Percentiles rank a stretch among this genome's conserved stretches.
These are phyloP conservation scores for Ascidia mentula DNA, from an alignment of 23 tunicate genomes.

Conservation along the genomic window DNA sequence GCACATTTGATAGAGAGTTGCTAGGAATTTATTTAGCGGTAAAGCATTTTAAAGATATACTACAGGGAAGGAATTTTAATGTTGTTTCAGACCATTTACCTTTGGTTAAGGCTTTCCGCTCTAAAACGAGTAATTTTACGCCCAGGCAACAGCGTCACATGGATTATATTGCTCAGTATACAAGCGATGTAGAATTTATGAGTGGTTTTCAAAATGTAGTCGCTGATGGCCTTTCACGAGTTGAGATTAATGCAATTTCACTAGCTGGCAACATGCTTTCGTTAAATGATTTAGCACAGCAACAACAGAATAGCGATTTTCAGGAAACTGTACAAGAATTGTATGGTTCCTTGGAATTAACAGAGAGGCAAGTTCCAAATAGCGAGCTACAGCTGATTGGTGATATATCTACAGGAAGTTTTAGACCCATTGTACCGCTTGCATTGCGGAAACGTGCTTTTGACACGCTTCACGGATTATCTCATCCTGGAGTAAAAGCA, in stretches of 20 bases:
- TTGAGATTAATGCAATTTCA: background rate
- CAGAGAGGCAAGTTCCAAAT: background rate
- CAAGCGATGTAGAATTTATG: too few relatives aligned
- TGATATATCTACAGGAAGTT: constrained; percentile 17
- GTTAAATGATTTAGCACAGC: background rate
- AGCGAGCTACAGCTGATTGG: background rate
- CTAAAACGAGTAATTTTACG: too few relatives aligned
- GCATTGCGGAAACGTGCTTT: constrained; percentile 2
- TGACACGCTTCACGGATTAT: background rate
- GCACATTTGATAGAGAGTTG: too few relatives aligned
- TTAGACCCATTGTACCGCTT: constrained; percentile 16
- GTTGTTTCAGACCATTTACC: too few relatives aligned
- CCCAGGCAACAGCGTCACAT: too few relatives aligned
- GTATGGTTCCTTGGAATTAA: background rate
- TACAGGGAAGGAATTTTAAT: too few relatives aligned
- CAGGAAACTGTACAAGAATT: too few relatives aligned
- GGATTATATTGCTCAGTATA: too few relatives aligned
- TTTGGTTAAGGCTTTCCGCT: too few relatives aligned
- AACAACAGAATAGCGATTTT: background rate
- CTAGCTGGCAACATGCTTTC: background rate
- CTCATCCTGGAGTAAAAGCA: constrained; percentile 31
- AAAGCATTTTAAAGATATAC: too few relatives aligned
- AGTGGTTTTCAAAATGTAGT: too few relatives aligned
- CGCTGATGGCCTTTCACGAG: background rate
- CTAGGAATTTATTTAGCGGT: too few relatives aligned